phyloP scores from a whole-genome alignment of 2,888 invertebrate species.

The Bombylius major region DNA sequence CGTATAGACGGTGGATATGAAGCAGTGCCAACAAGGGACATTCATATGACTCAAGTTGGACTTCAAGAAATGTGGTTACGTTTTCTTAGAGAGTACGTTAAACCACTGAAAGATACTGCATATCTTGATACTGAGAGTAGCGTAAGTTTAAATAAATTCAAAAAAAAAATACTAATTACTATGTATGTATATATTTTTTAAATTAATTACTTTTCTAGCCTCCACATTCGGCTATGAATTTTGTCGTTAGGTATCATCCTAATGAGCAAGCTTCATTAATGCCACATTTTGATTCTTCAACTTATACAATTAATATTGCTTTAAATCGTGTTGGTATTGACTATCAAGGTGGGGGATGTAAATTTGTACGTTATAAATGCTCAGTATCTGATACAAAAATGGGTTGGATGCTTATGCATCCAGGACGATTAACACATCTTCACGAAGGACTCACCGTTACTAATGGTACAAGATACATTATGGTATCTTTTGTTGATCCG shows the following conservation, averaged over 20 bases:
- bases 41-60: constrained; percentile 87
- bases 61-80: constrained; percentile 76
- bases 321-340: constrained; percentile 70
- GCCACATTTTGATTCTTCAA: constrained; percentile 97
- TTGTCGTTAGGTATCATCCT: constrained; percentile 92
- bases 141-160: constrained; percentile 40
- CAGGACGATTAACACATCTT: constrained; percentile 91
- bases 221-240: constrained; percentile 89
- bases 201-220: constrained; percentile 45
- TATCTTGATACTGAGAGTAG: constrained; percentile 85
- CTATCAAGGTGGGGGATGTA: constrained; percentile 85
- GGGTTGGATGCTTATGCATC: constrained; percentile 93
- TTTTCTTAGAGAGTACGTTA: constrained; percentile 74
- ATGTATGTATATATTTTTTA: constrained; percentile 44
- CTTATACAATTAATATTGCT: constrained; percentile 93
- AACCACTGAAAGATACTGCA: constrained; percentile 81
- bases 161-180: neutral
- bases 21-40: constrained; percentile 95
- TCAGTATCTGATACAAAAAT: constrained; percentile 71
- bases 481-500: constrained; percentile 97
- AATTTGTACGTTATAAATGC: constrained; percentile 92
- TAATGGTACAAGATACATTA: constrained; percentile 90
- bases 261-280: constrained; percentile 89
- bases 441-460: constrained; percentile 89
- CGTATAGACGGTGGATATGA: constrained; percentile 90